A percentile compares a stretch with the other conserved stretches of the same genome.
Evolutionary conservation across 2,113 vertebrate genomes (phyloP).

Genomic region (Tragelaphus strepsiceros): DNA sequence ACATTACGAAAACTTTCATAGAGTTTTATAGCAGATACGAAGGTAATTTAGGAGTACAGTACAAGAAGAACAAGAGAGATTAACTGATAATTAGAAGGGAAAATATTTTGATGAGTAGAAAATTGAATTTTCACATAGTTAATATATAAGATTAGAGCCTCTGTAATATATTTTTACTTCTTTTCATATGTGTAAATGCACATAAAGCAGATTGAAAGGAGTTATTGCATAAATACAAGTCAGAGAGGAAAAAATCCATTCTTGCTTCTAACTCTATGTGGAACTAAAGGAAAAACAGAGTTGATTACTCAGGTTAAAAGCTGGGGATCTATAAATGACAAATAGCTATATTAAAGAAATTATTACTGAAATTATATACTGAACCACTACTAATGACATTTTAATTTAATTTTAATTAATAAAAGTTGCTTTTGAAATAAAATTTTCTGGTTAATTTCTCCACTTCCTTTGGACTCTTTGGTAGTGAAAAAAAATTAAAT

Average conservation of each 20-base stretch:
- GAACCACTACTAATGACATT: not conserved
- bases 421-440: slow-evolving; percentile 4
- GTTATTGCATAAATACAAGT: slow-evolving; percentile 8
- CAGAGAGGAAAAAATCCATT: not conserved
- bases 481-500: not conserved
- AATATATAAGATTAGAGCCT: not conserved
- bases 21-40: not conserved
- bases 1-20: not conserved
- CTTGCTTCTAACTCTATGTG: not conserved
- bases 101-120: slow-evolving; percentile 40
- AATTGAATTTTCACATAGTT: slow-evolving; percentile 45
- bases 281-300: not conserved
- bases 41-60: not conserved
- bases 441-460: not conserved
- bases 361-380: not conserved
- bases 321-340: not conserved
- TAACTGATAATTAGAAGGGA: slow-evolving; percentile 20
- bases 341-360: not conserved
- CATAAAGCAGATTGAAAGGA: not conserved
- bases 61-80: slow-evolving; percentile 20
- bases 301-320: not conserved
- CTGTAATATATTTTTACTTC: not conserved
- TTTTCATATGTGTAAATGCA: not conserved
- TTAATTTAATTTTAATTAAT: not conserved
- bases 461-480: not conserved